Evolutionary conservation across 1,140 invertebrate genomes (phyloP), one percentile per base, ranked within the genome.

Genomic region (Drosophila aff.): DNA sequence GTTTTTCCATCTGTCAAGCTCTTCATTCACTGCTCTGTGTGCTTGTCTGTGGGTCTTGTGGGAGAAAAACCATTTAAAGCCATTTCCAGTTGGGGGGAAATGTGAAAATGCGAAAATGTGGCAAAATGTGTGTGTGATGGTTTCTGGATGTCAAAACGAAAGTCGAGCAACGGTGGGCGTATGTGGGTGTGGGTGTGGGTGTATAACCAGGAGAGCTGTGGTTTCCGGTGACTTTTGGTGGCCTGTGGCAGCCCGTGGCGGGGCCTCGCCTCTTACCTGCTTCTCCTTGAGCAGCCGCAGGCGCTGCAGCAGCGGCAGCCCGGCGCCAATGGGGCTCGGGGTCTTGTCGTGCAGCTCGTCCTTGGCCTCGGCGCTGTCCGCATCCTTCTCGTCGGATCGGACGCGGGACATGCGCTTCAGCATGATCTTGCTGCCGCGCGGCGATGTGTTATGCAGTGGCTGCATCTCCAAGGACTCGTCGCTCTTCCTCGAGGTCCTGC

Each of bases 221-320:
- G 69, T 64, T 55, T 53, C 31, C 38, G 58, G 47, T 53, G 69
- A 23, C 65, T 71, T 33, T 71, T 33, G 36, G 49, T 60, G 49
- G 59, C 38, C 38, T 36, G 36, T 55, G 23, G 23, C 23, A 2
- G 52, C 46, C 38, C 43, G 28, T 62, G 38, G 28, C 44, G 31
- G 31, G 49, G 60, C 26, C 46, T 16, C 47, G 15, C 23, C 94
- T 93, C 94, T 94, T 50, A 97, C 96, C 92, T 97, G 96, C 92
- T 97, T 97, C 84, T 97, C 97, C 85, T 97, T 97, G 0, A 98
- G 93, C 10, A 98, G 92, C 80, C 96, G 96, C 9, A 98, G 92
- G 55, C 96, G 93, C 18, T 96, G 94, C 2, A 98, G 93, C 6
- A 98, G 92, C 0, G 97, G 97, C n/a, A 98, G 93, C 0, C 97